Evolutionary conservation across 1,140 invertebrate genomes (phyloP).

Genomic region (Triops cancriformis): DNA sequence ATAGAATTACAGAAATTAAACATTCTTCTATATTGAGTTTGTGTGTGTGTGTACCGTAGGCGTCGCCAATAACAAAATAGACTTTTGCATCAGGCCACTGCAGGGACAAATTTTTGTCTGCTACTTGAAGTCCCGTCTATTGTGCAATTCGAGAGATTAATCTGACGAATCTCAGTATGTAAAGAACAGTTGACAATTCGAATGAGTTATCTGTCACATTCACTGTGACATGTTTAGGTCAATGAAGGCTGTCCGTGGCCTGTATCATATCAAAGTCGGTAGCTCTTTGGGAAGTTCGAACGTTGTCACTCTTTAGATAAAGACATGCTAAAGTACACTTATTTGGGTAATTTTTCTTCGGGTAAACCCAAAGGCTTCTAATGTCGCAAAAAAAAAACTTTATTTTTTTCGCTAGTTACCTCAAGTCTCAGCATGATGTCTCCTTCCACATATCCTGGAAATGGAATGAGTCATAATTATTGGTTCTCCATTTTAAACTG

Average conservation of each 20-base stretch:
- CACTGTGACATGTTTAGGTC: not conserved
- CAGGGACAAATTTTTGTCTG: not conserved
- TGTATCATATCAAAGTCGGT: not conserved
- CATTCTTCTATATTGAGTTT: not conserved
- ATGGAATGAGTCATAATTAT: too few species aligned
- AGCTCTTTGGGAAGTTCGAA: not conserved
- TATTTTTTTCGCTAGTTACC: not conserved
- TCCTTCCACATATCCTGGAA: not conserved
- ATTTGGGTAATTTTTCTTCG: not conserved
- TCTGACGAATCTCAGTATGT: not conserved
- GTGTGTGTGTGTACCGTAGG: not conserved
- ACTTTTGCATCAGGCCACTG: not conserved
- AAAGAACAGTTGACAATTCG: not conserved
- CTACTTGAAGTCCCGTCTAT: not conserved
- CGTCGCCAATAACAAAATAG: not conserved
- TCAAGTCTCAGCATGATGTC: not conserved
- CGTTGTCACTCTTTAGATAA: not conserved
- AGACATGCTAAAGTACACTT: not conserved
- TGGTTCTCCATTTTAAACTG: too few species aligned
- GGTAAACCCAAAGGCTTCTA: not conserved
- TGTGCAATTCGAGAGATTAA: not conserved
- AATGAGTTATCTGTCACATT: not conserved
- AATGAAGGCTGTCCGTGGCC: not conserved
- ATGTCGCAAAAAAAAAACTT: not conserved
- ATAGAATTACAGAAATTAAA: not conserved